A percentile compares a stretch with the other conserved stretches of the same genome.
Conservation (phyloP, 1,140 invertebrate genomes). For the Eriocheir sinensis region DNA sequence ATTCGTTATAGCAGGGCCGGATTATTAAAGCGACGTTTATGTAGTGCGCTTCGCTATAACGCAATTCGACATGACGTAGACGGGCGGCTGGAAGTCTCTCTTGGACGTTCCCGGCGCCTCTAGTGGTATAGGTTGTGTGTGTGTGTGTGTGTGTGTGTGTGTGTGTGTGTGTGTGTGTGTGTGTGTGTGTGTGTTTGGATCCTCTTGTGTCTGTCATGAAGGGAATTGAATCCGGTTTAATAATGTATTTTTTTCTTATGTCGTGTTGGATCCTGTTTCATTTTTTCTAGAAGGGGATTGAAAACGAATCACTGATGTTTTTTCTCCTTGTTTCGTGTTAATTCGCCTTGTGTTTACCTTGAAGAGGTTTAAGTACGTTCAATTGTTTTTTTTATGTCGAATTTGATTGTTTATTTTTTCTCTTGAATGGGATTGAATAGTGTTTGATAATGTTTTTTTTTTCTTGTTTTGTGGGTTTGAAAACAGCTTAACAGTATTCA, state of each 20-base stretch:
- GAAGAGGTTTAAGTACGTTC: too few species aligned
- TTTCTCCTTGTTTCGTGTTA: too few species aligned
- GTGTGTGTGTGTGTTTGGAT: slow-evolving; percentile 5
- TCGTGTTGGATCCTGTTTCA: too few species aligned
- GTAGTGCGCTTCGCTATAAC: not conserved
- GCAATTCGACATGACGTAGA: not conserved
- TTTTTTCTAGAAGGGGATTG: not conserved
- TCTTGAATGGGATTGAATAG: too few species aligned
- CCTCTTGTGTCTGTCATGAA: not conserved
- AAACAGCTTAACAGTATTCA: too few species aligned
- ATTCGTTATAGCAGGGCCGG: not conserved
- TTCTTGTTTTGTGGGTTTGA: not conserved
- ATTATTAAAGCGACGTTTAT: slow-evolving; percentile 8
- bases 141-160: not conserved
- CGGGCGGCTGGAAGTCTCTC: not conserved
- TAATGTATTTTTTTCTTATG: not conserved
- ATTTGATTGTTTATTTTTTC: too few species aligned
- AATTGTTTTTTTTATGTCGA: too few species aligned
- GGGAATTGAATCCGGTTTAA: not conserved
- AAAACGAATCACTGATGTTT: too few species aligned
- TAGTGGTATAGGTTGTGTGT: too few species aligned
- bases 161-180: slow-evolving; percentile 16
- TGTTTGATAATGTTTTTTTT: not conserved
- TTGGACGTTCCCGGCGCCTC: not conserved
- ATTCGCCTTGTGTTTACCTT: not conserved